phyloP scores from a whole-genome alignment of 1,140 invertebrate genomes.

The Cyrtorhinus lividipennis region DNA sequence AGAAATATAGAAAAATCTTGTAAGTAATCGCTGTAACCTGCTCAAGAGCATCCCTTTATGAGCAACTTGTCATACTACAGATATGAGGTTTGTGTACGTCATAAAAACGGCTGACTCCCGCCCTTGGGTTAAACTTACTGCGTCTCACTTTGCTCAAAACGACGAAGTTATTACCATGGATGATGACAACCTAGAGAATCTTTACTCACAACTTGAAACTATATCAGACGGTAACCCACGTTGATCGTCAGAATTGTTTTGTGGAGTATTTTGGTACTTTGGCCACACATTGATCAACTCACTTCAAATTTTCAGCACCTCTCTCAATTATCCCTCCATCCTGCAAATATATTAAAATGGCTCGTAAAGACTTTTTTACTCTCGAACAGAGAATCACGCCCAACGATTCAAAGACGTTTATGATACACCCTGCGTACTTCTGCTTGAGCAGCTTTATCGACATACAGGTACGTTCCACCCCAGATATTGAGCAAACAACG shows the following conservation, averaged over 20 bases:
- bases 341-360: background rate
- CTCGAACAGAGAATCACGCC: constrained; percentile 3
- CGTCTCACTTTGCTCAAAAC: background rate
- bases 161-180: constrained; percentile 4
- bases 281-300: no score
- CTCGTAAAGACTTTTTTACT: background rate
- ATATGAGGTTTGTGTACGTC: constrained; percentile 9
- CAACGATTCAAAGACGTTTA: background rate
- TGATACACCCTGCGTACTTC: constrained; percentile 1
- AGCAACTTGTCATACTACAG: background rate
- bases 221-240: background rate
- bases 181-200: constrained; percentile 1
- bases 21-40: no score
- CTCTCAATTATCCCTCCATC: background rate
- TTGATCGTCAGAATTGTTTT: no score
- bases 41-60: no score
- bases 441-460: background rate
- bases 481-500: no score
- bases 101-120: background rate
- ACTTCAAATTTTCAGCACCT: background rate
- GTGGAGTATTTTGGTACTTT: background rate
- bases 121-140: constrained; percentile 2
- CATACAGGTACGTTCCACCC: constrained; percentile 5
- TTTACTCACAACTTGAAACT: background rate
- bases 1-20: no score